A percentile compares a stretch with the other conserved stretches of the same genome.
These are phyloP conservation scores for Artibeus jamaicensis DNA, from an alignment of 2,797 vertebrate genomes.

Conservation along the genomic window DNA sequence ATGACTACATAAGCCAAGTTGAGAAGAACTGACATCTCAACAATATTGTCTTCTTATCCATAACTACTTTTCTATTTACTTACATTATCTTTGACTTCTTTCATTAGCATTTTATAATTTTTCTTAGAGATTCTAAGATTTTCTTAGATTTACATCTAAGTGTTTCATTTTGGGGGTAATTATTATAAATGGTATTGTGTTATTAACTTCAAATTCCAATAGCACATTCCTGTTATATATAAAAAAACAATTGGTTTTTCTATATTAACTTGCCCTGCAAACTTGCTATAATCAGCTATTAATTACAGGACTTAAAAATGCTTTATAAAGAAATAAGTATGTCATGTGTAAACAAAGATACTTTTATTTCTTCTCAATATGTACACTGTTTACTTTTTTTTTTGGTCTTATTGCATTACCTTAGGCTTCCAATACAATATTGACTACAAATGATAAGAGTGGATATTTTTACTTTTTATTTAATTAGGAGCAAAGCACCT, in stretches of 20 bases:
- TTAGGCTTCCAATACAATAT: neutral
- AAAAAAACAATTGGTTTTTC: neutral
- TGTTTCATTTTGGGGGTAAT: neutral
- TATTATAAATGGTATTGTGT: neutral
- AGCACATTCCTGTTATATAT: neutral
- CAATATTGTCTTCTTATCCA: neutral
- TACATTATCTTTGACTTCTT: too few relatives aligned
- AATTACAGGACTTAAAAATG: neutral
- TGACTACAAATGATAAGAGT: neutral
- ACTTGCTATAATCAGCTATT: neutral
- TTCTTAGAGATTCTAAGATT: neutral
- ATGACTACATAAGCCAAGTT: neutral
- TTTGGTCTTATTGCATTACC: neutral
- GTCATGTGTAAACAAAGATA: neutral
- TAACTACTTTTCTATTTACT: too few relatives aligned
- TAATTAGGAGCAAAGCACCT: neutral
- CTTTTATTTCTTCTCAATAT: neutral
- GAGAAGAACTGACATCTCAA: neutral
- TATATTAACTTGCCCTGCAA: neutral
- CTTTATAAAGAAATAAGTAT: neutral
- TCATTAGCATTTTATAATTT: too few relatives aligned
- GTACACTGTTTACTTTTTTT: neutral
- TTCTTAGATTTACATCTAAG: neutral
- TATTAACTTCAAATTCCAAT: neutral
- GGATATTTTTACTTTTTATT: neutral